Evolutionary conservation across 2,797 vertebrate species (phyloP), one percentile per base, ranked within the genome.

Genomic region (Limnodromus scolopaceus): DNA sequence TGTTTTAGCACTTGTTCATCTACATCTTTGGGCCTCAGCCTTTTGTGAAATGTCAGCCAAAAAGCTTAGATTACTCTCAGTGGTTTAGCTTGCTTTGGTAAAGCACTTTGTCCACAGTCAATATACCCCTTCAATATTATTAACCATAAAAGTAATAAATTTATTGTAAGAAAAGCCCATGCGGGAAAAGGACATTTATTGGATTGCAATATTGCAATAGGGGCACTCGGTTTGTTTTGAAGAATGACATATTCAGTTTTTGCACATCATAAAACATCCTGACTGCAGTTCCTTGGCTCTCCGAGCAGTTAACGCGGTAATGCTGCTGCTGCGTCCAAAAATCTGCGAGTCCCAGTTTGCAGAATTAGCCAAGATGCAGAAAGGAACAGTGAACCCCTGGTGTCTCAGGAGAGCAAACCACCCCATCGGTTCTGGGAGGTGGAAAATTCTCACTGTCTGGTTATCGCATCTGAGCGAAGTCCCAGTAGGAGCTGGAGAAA

Each of bases 41-140:
- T 57, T 45, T 43, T 94, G 85, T 39, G 49, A 95, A 94, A 95
- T 83, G 74, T 94, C 83, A 91, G 90, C 91, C 93, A 94, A 87
- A 84, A 84, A 64, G 23, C 84, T 80, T 39, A 34, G 54, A 32
- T 93, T 91, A 13, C 53, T 65, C 45, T 58, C 60, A 0, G 3
- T 39, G 76, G 10, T 87, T 78, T 72, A 65, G 41, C 45, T 91
- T 5, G 7, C 61, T 87, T 80, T 69, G 68, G 60, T 64, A 68
- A 93, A 85, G 61, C 34, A 75, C 64, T 86, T 87, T 32, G 61
- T 69, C 76, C 41, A 19, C 69, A 65, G 32, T 57, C 32, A n/a
- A 1, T 34, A 36, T 30, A 32, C 3, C 28, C 46, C 36, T 91
- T 78, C 17, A 4, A 22, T 95, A 2, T 75, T 58, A 51, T 53